A percentile compares a stretch with the other conserved stretches of the same genome.
Evolutionary conservation across 2,797 vertebrate genomes (phyloP).

Genomic region (Phoebastria nigripes): DNA sequence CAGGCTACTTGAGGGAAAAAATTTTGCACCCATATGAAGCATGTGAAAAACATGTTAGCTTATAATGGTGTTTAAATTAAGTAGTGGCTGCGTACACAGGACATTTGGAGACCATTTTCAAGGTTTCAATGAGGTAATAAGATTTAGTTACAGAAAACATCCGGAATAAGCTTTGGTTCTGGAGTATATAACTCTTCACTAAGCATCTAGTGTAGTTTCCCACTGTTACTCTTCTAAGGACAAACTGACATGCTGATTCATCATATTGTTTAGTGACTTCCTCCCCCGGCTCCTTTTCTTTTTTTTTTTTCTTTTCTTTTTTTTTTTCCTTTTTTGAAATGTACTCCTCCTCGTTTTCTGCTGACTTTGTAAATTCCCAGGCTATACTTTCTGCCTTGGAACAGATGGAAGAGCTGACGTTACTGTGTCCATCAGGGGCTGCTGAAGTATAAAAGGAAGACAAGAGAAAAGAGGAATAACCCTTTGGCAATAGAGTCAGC

Average conservation of each 20-base stretch:
- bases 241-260: background rate
- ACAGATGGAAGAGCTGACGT: conserved; percentile 15
- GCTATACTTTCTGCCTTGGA: background rate
- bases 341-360: background rate
- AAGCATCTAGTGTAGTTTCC: background rate
- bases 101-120: background rate
- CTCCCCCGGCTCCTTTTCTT: background rate
- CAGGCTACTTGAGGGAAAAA: background rate
- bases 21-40: background rate
- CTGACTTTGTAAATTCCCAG: background rate
- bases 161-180: background rate
- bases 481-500: background rate
- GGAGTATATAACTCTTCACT: background rate
- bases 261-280: background rate
- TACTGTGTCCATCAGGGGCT: background rate
- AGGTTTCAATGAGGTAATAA: background rate
- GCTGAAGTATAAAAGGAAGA: background rate
- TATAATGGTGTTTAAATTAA: background rate
- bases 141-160: background rate
- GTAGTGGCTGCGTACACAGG: background rate
- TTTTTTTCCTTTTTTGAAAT: background rate
- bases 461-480: background rate
- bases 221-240: background rate
- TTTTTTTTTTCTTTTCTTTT: too few relatives aligned
- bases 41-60: background rate